Percentiles rank a stretch among this genome's conserved stretches.
Conservation (phyloP, 2,797 vertebrate species). For the Molossus alvarezi region DNA sequence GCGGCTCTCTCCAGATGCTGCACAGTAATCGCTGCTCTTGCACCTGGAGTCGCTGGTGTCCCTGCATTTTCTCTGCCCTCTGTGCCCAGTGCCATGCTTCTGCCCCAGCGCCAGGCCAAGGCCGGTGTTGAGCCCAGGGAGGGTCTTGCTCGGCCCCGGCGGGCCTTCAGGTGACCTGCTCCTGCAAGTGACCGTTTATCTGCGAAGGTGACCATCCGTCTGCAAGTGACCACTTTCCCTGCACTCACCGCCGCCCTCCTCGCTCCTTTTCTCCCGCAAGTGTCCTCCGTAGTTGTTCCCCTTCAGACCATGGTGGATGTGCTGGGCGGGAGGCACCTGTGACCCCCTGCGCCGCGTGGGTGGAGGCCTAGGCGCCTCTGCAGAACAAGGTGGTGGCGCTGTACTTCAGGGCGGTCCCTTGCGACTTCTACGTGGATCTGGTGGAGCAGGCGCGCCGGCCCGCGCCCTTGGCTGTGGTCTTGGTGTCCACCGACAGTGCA, state of each 20-base stretch:
- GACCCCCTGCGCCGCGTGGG: conserved; percentile 92
- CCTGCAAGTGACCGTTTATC: background rate
- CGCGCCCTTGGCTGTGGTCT: conserved; percentile 96
- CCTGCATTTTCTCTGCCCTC: background rate
- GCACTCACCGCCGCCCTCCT: background rate
- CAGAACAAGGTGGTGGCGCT: no score
- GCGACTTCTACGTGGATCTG: no score
- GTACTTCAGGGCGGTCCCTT: no score
- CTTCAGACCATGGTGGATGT: conserved; percentile 87
- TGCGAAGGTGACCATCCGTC: no score
- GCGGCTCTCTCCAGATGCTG: background rate
- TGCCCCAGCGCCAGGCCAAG: rapidly evolving
- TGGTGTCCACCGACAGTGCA: conserved; percentile 95
- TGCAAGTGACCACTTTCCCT: background rate
- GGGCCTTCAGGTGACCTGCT: background rate
- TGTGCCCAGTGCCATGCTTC: rapidly evolving
- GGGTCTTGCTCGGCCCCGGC: background rate
- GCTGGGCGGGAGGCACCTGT: conserved; percentile 92
- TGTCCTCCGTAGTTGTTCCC: background rate
- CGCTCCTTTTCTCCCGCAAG: background rate
- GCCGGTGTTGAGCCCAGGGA: background rate
- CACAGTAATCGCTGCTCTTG: rapidly evolving
- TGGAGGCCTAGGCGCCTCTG: conserved; percentile 96
- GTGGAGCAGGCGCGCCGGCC: no score
- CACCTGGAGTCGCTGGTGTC: background rate